These are phyloP conservation scores for Acridotheres tristis DNA, from an alignment of 2,797 vertebrate genomes.

Conservation along the genomic window DNA sequence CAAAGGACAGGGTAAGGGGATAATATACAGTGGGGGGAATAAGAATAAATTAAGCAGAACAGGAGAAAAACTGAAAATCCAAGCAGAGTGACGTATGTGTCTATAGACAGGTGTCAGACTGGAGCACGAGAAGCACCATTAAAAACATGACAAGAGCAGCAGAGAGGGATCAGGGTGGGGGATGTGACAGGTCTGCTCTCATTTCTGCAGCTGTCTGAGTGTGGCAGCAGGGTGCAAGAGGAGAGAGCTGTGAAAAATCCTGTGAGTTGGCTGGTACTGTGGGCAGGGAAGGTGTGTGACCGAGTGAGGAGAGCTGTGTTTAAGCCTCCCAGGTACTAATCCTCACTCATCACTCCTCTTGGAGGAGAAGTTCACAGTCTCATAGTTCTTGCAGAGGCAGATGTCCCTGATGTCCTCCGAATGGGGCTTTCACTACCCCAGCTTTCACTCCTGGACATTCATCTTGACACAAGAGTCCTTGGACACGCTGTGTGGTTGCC, in stretches of 20 bases:
- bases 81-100: not conserved
- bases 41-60: not conserved
- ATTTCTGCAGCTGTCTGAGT: not conserved
- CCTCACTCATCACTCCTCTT: not conserved
- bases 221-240: fast-evolving
- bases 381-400: not conserved
- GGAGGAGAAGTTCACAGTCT: not conserved
- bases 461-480: not conserved
- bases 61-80: not conserved
- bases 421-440: not conserved
- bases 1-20: not conserved
- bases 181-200: not conserved
- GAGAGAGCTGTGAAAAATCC: not conserved
- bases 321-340: not conserved
- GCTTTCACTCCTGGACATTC: not conserved
- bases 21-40: not conserved
- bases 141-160: not conserved
- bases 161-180: not conserved
- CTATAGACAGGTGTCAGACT: not conserved
- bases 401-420: not conserved
- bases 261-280: fast-evolving
- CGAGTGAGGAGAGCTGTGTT: not conserved
- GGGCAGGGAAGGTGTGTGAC: fast-evolving
- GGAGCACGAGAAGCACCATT: not conserved
- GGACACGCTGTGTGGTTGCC: fast-evolving